phyloP scores from a whole-genome alignment of 2,888 invertebrate genomes.

The Hybos culiciformis region DNA sequence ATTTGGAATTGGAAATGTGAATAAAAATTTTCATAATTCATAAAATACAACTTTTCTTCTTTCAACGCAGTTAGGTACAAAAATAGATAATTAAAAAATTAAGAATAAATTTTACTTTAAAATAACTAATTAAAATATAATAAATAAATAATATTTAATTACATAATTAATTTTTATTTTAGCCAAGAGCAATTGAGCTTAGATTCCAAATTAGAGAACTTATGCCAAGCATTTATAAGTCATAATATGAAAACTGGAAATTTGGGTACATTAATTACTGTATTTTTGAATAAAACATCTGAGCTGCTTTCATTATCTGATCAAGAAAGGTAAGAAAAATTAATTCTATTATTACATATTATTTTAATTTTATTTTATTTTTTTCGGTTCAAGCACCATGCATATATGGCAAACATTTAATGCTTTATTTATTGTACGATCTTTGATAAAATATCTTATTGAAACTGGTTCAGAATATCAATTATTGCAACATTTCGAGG shows the following conservation, averaged over 20 bases:
- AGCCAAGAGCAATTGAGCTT: constrained; percentile 70
- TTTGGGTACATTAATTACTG: constrained; percentile 71
- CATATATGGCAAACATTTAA: constrained; percentile 92
- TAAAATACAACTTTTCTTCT: too few species aligned
- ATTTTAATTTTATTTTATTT: not conserved
- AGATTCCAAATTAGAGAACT: constrained; percentile 62
- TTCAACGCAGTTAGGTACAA: too few species aligned
- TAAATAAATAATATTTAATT: constrained; percentile 6
- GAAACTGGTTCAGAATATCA: constrained; percentile 84
- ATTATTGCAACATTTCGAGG: constrained; percentile 68
- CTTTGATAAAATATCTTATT: constrained; percentile 72
- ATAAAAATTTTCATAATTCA: too few species aligned
- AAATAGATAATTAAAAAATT: too few species aligned
- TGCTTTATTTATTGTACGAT: constrained; percentile 78
- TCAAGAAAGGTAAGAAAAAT: constrained; percentile 59
- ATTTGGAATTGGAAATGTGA: too few species aligned
- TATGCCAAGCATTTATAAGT: constrained; percentile 60
- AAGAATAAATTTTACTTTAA: constrained; percentile 8
- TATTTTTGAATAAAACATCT: constrained; percentile 67
- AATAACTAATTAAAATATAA: not conserved
- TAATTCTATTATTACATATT: constrained; percentile 31
- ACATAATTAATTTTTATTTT: constrained; percentile 20
- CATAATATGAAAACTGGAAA: constrained; percentile 86
- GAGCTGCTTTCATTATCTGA: constrained; percentile 76
- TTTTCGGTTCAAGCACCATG: constrained; percentile 38